Evolutionary conservation across 2,113 vertebrate genomes (phyloP).

Genomic region (Takifugu flavidus): DNA sequence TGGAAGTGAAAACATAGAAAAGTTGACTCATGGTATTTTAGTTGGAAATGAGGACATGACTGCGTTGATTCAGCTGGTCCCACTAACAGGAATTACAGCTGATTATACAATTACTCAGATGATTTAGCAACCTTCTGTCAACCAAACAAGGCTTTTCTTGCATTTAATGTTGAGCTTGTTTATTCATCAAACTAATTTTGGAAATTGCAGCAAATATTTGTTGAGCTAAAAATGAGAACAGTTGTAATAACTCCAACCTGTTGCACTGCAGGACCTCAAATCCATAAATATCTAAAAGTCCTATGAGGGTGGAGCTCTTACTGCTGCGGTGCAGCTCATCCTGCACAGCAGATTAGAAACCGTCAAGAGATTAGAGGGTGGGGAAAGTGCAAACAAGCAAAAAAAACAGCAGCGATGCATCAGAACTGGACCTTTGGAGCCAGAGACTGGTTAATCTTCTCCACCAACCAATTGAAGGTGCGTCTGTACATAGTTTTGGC

Average conservation of each 20-base stretch:
- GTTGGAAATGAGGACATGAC: too few species aligned
- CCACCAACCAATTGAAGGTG: slow-evolving; percentile 93
- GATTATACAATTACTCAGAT: too few species aligned
- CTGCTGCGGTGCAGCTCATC: slow-evolving; percentile 82
- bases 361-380: too few species aligned
- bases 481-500: slow-evolving; percentile 91
- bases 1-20: not conserved
- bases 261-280: slow-evolving; percentile 97
- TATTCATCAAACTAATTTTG: too few species aligned
- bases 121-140: too few species aligned
- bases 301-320: slow-evolving; percentile 85
- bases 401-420: not conserved
- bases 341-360: slow-evolving; percentile 60
- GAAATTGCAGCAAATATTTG: too few species aligned
- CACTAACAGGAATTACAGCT: too few species aligned
- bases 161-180: too few species aligned
- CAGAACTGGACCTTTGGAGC: slow-evolving; percentile 81
- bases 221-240: not conserved
- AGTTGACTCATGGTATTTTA: too few species aligned
- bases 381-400: not conserved
- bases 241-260: slow-evolving; percentile 72
- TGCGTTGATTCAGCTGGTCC: too few species aligned
- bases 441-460: slow-evolving; percentile 91
- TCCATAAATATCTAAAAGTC: slow-evolving; percentile 96
- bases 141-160: too few species aligned